Evolutionary conservation across 1,140 invertebrate species (phyloP).

Genomic region (Thalassaphorura encarpata): DNA sequence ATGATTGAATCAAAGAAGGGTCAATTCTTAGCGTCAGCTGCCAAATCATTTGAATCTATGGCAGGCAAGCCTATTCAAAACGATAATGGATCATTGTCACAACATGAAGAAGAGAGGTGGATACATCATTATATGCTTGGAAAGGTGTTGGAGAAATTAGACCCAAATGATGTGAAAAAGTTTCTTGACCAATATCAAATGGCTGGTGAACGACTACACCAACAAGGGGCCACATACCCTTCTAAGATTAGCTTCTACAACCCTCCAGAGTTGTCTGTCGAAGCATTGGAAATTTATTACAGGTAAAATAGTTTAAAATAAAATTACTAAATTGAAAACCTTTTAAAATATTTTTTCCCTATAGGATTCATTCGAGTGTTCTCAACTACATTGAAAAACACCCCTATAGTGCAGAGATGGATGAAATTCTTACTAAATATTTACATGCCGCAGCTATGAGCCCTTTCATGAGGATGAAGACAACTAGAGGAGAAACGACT

Average conservation of each 20-base stretch:
- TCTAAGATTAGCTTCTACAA: slow-evolving; percentile 71
- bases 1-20: slow-evolving; percentile 63
- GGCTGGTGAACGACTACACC: slow-evolving; percentile 59
- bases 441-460: slow-evolving; percentile 37
- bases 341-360: slow-evolving; percentile 7
- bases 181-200: slow-evolving; percentile 68
- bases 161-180: slow-evolving; percentile 51
- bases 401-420: slow-evolving; percentile 39
- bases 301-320: slow-evolving; percentile 17
- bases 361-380: slow-evolving; percentile 66
- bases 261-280: slow-evolving; percentile 72
- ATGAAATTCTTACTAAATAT: slow-evolving; percentile 35
- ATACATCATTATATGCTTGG: slow-evolving; percentile 84
- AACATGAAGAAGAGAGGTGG: slow-evolving; percentile 59
- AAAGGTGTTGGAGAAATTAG: slow-evolving; percentile 76
- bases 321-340: background rate
- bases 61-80: background rate
- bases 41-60: slow-evolving; percentile 54
- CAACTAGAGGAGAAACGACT: slow-evolving; percentile 6
- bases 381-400: slow-evolving; percentile 72
- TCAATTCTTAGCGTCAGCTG: slow-evolving; percentile 61
- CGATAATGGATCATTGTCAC: background rate
- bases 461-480: slow-evolving; percentile 37
- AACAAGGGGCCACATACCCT: slow-evolving; percentile 75
- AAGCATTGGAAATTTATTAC: slow-evolving; percentile 68